A percentile compares a stretch with the other conserved stretches of the same genome.
These are phyloP conservation scores for Resseliella maxima DNA, from an alignment of 2,888 invertebrate species.

Conservation along the genomic window DNA sequence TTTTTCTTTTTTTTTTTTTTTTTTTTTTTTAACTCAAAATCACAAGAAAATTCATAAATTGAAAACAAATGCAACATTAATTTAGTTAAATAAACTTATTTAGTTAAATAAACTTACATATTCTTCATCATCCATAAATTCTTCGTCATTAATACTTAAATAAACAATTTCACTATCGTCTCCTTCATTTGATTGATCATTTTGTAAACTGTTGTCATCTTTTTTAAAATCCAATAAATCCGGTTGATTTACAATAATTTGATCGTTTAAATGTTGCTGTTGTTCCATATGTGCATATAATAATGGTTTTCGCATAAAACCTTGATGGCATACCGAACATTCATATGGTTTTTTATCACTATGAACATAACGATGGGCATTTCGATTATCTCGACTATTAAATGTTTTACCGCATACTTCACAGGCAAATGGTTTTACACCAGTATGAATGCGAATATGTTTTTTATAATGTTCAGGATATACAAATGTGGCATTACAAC, in stretches of 20 bases:
- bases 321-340: constrained; percentile 82
- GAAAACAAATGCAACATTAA: not conserved
- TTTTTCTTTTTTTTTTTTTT: too few species aligned
- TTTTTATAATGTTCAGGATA: constrained; percentile 87
- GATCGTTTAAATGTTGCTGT: constrained; percentile 76
- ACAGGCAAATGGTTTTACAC: constrained; percentile 75
- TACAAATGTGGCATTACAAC: constrained; percentile 84
- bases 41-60: not conserved
- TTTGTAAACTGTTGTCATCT: not conserved
- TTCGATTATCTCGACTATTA: constrained; percentile 85
- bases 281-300: constrained; percentile 79
- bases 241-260: constrained; percentile 86
- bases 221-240: constrained; percentile 75
- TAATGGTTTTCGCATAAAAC: constrained; percentile 85
- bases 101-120: not conserved
- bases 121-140: constrained; percentile 49
- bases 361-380: constrained; percentile 86
- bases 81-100: not conserved
- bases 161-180: constrained; percentile 22
- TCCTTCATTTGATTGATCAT: not conserved
- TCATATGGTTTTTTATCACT: constrained; percentile 89
- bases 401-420: constrained; percentile 86
- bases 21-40: not conserved
- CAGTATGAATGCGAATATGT: constrained; percentile 81
- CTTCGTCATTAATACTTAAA: constrained; percentile 49